Percentiles rank a stretch among this genome's conserved stretches.
Evolutionary conservation across 2,888 invertebrate species (phyloP).

Genomic region (Bimastos eiseni): DNA sequence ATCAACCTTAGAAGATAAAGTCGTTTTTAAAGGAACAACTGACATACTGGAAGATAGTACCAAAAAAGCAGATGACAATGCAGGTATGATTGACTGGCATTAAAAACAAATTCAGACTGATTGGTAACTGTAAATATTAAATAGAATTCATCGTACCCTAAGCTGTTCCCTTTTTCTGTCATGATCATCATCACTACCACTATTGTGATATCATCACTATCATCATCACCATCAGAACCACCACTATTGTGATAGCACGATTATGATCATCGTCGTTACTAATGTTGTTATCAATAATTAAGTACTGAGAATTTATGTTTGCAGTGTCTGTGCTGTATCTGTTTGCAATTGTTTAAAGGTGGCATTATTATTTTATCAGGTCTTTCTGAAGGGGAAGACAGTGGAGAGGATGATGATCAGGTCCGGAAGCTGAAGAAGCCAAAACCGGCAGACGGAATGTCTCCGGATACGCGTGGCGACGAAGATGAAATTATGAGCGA

Average conservation of each 20-base stretch:
- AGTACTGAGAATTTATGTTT: background rate
- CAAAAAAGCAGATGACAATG: background rate
- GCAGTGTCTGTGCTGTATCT: background rate
- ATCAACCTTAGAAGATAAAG: background rate
- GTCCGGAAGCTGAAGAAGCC: slow-evolving; percentile 29
- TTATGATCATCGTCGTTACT: background rate
- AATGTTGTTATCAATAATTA: background rate
- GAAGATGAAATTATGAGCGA: slow-evolving; percentile 45
- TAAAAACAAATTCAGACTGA: background rate
- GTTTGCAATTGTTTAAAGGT: background rate
- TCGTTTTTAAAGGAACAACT: background rate
- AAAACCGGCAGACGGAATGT: slow-evolving; percentile 36
- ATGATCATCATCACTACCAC: background rate
- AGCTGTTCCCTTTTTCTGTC: background rate
- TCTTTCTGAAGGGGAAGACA: slow-evolving; percentile 20
- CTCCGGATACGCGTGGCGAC: slow-evolving; percentile 36
- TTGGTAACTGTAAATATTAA: background rate
- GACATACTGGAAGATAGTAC: background rate
- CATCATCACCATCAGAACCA: background rate
- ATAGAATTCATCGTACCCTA: background rate
- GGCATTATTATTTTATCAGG: background rate
- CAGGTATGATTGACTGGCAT: background rate
- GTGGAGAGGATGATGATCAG: slow-evolving; percentile 29
- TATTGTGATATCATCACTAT: background rate
- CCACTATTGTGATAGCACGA: background rate